Evolutionary conservation across 2,113 vertebrate genomes (phyloP).

Genomic region (Sprattus sprattus): DNA sequence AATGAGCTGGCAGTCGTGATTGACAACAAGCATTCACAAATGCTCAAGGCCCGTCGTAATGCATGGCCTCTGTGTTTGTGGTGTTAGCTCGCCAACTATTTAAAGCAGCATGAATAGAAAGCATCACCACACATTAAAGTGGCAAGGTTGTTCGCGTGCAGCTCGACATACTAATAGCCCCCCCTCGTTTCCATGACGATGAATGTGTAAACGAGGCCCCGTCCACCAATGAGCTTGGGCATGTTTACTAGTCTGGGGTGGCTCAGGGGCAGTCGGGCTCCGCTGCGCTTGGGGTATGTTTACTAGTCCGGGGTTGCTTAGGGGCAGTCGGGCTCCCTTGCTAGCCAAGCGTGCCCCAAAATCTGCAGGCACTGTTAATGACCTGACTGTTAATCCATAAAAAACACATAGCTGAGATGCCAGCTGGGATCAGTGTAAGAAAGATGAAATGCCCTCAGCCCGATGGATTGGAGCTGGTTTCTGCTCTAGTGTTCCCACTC

Average conservation of each 20-base stretch:
- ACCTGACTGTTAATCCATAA: slow-evolving; percentile 5
- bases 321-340: background rate
- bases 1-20: background rate
- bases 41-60: background rate
- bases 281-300: background rate
- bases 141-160: background rate
- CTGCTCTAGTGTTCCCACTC: background rate
- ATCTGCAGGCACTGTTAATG: background rate
- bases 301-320: background rate
- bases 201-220: background rate
- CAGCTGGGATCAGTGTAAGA: background rate
- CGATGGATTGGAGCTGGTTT: background rate
- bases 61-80: background rate
- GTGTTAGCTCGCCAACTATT: background rate
- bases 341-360: background rate
- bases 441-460: background rate
- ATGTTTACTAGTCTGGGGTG: background rate
- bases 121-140: background rate
- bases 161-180: background rate
- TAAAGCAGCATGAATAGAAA: background rate
- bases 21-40: background rate
- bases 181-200: background rate
- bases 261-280: background rate
- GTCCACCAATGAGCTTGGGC: background rate
- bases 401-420: slow-evolving; percentile 5